Evolutionary conservation across 2,888 invertebrate species (phyloP).

Genomic region (Calameuta filiformis): DNA sequence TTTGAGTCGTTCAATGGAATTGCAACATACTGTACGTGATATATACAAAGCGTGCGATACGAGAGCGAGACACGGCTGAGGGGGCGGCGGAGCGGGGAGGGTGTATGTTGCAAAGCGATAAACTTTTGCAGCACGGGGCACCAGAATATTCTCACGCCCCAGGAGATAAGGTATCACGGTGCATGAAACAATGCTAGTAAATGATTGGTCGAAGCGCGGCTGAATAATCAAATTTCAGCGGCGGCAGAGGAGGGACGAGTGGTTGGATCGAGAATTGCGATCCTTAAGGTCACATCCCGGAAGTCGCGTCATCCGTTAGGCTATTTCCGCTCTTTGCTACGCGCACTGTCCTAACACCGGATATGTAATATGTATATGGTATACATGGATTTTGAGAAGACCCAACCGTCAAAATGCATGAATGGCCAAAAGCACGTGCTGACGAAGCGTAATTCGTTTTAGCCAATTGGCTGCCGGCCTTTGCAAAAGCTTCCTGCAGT

Average conservation of each 20-base stretch:
- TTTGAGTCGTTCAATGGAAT: not conserved
- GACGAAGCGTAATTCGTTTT: not conserved
- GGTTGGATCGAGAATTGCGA: conserved; percentile 4
- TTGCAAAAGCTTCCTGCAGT: not conserved
- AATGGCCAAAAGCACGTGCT: not conserved
- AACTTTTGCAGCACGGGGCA: not conserved
- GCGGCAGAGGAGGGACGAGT: conserved; percentile 1
- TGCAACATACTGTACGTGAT: not conserved
- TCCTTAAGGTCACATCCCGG: conserved; percentile 47
- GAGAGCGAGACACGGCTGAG: not conserved
- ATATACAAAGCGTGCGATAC: not conserved
- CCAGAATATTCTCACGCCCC: conserved; percentile 22
- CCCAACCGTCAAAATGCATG: not conserved
- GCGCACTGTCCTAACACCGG: conserved; percentile 14
- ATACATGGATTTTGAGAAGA: not conserved
- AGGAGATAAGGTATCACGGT: not conserved
- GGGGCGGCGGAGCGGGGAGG: too few species aligned
- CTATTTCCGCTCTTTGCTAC: not conserved
- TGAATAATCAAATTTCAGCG: conserved; percentile 37
- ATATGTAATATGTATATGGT: not conserved
- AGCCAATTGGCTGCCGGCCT: not conserved
- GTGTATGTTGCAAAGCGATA: conserved; percentile 20
- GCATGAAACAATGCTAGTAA: not conserved
- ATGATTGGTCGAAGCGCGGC: conserved; percentile 15
- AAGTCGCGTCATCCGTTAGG: conserved; percentile 38